These are phyloP conservation scores for Chaetodon auriga DNA, from an alignment of 2,113 vertebrate species.

Conservation along the genomic window DNA sequence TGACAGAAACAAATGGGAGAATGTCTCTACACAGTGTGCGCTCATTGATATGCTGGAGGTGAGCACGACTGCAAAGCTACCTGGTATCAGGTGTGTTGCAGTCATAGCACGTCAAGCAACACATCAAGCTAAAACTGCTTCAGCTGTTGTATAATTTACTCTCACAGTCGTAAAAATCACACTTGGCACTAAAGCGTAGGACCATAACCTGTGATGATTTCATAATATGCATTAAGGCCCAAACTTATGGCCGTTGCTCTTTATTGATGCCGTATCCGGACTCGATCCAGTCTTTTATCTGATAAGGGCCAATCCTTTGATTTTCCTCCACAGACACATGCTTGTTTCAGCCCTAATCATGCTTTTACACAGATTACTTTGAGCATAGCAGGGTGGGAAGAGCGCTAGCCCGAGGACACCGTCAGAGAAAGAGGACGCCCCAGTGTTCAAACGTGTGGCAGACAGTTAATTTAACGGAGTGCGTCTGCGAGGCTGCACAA, in stretches of 20 bases:
- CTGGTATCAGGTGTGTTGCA: neutral
- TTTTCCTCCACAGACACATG: slow-evolving; percentile 25
- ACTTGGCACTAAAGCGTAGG: too few relatives aligned
- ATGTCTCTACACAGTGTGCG: too few relatives aligned
- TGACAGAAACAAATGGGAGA: neutral
- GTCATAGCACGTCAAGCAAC: neutral
- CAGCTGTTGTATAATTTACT: neutral
- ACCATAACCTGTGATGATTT: neutral
- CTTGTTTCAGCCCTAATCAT: slow-evolving; percentile 30
- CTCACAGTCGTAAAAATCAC: neutral
- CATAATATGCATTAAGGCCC: neutral
- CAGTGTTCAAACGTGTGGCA: slow-evolving; percentile 17
- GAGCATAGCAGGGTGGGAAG: neutral
- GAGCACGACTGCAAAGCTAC: too few relatives aligned
- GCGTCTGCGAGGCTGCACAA: neutral
- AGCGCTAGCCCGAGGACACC: slow-evolving; percentile 2
- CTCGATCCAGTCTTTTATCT: slow-evolving; percentile 1
- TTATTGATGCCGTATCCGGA: neutral
- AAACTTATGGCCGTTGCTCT: neutral
- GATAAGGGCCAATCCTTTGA: slow-evolving; percentile 30
- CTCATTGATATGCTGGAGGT: too few relatives aligned
- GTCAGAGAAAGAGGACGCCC: neutral
- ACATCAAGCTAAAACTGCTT: neutral
- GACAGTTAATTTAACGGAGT: slow-evolving; percentile 19
- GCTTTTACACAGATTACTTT: slow-evolving; percentile 56